Percentiles rank a stretch among this genome's conserved stretches.
These are phyloP conservation scores for Bagarius yarrelli DNA, from an alignment of 2,113 vertebrate species.

Conservation along the genomic window DNA sequence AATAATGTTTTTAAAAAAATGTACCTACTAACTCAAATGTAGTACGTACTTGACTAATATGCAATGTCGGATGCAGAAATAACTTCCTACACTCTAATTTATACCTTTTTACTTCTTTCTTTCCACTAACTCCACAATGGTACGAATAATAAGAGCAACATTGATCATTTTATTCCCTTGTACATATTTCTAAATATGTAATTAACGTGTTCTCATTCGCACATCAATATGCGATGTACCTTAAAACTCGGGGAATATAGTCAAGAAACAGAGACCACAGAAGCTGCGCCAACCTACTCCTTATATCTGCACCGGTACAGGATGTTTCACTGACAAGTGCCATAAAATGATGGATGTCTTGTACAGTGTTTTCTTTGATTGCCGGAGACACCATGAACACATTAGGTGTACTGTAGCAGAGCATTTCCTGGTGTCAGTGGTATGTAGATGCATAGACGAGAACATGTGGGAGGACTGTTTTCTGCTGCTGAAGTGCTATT, in stretches of 20 bases:
- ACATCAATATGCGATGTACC: neutral
- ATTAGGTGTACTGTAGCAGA: neutral
- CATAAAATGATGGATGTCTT: constrained; percentile 8
- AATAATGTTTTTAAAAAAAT: too few relatives aligned
- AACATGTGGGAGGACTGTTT: constrained; percentile 44
- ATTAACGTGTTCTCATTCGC: neutral
- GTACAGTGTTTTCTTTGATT: neutral
- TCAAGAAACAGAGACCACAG: neutral
- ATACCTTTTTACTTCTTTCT: too few relatives aligned
- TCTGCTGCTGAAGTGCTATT: constrained; percentile 33
- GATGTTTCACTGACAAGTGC: neutral
- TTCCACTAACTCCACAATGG: too few relatives aligned
- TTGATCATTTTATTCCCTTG: too few relatives aligned
- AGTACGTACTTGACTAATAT: too few relatives aligned
- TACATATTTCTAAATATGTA: too few relatives aligned
- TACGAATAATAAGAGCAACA: too few relatives aligned
- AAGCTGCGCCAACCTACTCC: neutral
- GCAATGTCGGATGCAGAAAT: too few relatives aligned
- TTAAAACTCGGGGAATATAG: constrained; percentile 2
- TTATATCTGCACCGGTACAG: neutral
- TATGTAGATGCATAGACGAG: constrained; percentile 24
- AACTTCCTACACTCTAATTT: too few relatives aligned
- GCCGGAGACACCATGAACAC: neutral
- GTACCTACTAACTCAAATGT: too few relatives aligned
- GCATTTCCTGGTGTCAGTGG: constrained; percentile 10